These are phyloP conservation scores for Pseudocheirus occidentalis DNA, from an alignment of 2,797 vertebrate genomes.

Conservation along the genomic window DNA sequence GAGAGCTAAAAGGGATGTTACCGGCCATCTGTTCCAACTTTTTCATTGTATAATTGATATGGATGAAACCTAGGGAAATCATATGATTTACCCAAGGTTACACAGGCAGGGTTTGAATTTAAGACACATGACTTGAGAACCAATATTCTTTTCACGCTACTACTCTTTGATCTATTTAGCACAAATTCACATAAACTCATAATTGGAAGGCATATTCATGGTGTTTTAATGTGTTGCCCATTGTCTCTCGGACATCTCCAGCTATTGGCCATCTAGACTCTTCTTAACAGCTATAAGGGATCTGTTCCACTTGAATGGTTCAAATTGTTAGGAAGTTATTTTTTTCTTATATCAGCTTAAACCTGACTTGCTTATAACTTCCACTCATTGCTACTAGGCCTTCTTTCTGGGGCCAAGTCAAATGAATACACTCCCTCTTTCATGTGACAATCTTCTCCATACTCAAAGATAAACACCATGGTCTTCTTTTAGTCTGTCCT, in stretches of 20 bases:
- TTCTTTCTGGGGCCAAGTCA: neutral
- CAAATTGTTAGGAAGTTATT: neutral
- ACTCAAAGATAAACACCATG: neutral
- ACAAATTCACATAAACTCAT: neutral
- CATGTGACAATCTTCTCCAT: neutral
- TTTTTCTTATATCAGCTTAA: neutral
- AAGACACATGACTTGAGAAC: neutral
- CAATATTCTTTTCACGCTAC: neutral
- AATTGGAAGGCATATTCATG: neutral
- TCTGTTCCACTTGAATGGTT: neutral
- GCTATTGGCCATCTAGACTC: neutral
- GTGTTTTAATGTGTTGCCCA: neutral
- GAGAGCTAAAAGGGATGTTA: neutral
- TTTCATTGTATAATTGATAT: slow-evolving; percentile 2
- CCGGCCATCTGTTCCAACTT: neutral
- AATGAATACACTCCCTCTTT: neutral
- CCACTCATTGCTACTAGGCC: neutral
- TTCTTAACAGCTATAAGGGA: neutral
- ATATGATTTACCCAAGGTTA: slow-evolving; percentile 35
- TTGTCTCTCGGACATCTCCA: neutral
- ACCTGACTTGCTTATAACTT: neutral
- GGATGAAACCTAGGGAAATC: slow-evolving; percentile 31
- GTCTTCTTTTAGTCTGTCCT: neutral
- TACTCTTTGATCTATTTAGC: neutral
- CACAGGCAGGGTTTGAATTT: neutral